Percentiles rank a stretch among this genome's conserved stretches.
Conservation (phyloP, 2,797 vertebrate genomes). For the Acanthurus leucopareius region DNA sequence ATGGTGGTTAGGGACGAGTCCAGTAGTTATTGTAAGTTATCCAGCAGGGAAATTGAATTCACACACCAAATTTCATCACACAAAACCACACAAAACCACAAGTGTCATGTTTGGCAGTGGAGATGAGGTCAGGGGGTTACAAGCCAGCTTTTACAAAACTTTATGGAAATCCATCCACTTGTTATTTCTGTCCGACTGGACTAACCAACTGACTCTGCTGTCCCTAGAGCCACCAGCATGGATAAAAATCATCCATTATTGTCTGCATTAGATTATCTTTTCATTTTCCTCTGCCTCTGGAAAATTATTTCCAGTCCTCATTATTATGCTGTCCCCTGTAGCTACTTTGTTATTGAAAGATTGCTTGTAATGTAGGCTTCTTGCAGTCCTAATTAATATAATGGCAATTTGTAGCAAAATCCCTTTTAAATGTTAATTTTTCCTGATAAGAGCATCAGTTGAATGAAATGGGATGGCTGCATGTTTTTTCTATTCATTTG, state of each 20-base stretch:
- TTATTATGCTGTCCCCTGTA: conserved; percentile 65
- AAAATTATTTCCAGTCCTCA: conserved; percentile 68
- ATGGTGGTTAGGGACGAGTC: background rate
- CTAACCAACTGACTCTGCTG: background rate
- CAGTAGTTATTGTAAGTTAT: background rate
- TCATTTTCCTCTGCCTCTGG: conserved; percentile 53
- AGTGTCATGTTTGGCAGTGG: background rate
- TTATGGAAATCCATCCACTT: too few relatives aligned
- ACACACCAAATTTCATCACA: background rate
- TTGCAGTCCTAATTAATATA: conserved; percentile 66
- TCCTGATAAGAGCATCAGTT: conserved; percentile 68
- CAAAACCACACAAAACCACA: background rate
- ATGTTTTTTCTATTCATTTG: conserved; percentile 30
- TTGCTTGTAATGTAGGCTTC: conserved; percentile 60
- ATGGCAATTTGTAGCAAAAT: conserved; percentile 54
- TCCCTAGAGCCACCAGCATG: conserved; percentile 11
- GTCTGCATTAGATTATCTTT: conserved; percentile 65
- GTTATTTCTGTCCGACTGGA: background rate
- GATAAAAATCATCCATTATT: conserved; percentile 61
- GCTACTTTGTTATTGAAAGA: conserved; percentile 64
- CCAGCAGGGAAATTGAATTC: background rate
- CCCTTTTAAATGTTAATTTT: conserved; percentile 66
- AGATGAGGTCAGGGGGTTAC: background rate
- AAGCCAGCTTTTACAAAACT: background rate
- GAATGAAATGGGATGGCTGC: conserved; percentile 31